phyloP scores from a whole-genome alignment of 2,113 vertebrate genomes.

The Phasianus colchicus region DNA sequence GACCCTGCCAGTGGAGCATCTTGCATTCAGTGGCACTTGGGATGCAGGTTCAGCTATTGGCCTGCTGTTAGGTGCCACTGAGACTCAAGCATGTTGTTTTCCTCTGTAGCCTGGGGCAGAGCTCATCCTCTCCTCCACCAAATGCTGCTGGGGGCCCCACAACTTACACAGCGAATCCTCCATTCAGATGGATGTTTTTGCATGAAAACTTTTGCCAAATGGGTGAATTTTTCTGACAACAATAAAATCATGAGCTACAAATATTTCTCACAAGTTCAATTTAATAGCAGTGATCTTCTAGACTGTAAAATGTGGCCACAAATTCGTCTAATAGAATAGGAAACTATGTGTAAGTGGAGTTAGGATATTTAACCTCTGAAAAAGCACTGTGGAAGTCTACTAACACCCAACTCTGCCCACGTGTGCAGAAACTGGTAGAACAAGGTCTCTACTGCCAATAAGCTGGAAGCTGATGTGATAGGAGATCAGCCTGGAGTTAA shows the following conservation, averaged over 20 bases:
- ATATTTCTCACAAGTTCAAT: neutral
- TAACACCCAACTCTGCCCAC: neutral
- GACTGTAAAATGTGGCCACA: neutral
- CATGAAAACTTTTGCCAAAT: neutral
- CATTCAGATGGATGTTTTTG: neutral
- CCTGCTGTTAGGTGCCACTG: neutral
- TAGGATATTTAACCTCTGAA: neutral
- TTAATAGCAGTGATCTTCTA: neutral
- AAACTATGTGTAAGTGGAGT: neutral
- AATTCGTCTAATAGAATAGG: neutral
- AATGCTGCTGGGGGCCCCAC: accelerated
- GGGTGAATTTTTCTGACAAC: neutral
- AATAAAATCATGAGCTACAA: neutral
- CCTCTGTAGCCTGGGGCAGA: no score
- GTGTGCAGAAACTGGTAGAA: neutral
- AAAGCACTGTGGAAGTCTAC: neutral
- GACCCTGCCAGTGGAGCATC: neutral
- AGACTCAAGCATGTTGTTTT: neutral
- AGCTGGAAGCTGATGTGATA: neutral
- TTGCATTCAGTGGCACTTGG: accelerated
- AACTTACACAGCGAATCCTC: neutral
- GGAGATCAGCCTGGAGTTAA: neutral
- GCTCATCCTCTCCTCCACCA: neutral
- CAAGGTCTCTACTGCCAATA: accelerated
- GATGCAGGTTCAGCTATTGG: neutral